These are phyloP conservation scores for Varanus komodoensis DNA, from an alignment of 2,113 vertebrate genomes.

Conservation along the genomic window DNA sequence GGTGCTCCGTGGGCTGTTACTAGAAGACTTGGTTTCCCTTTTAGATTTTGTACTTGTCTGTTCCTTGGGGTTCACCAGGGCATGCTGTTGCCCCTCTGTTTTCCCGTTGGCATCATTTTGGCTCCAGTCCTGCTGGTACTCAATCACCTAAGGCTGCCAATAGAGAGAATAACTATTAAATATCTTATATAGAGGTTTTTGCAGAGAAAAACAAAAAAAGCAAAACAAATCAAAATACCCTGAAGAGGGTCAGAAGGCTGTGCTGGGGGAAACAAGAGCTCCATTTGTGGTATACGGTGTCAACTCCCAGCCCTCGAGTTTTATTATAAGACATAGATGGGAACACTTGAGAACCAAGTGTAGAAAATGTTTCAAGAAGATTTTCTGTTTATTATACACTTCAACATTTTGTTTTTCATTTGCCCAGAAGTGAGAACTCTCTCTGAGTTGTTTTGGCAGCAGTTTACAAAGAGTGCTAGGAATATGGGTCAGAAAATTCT, in stretches of 20 bases:
- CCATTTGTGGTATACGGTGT: no score
- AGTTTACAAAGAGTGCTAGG: slow-evolving; percentile 24
- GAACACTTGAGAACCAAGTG: not conserved
- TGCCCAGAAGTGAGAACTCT: slow-evolving; percentile 36
- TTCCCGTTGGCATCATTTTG: not conserved
- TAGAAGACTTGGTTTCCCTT: not conserved
- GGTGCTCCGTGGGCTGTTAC: not conserved
- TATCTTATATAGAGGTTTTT: not conserved
- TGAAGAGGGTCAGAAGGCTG: not conserved
- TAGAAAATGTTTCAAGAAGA: not conserved
- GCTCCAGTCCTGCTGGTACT: not conserved
- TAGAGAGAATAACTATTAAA: not conserved
- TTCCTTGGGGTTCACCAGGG: no score
- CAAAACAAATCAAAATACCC: not conserved
- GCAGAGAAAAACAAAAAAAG: not conserved
- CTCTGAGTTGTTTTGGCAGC: slow-evolving; percentile 46
- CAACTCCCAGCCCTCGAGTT: not conserved
- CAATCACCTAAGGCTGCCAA: not conserved
- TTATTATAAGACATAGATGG: not conserved
- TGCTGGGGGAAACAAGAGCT: not conserved
- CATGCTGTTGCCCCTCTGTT: no score
- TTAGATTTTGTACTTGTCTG: no score
- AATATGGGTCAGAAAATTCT: slow-evolving; percentile 63
- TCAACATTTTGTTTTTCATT: slow-evolving; percentile 41
- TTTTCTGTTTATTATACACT: slow-evolving; percentile 2